Evolutionary conservation across 2,113 vertebrate species (phyloP).

Genomic region (Apteryx owenii): DNA sequence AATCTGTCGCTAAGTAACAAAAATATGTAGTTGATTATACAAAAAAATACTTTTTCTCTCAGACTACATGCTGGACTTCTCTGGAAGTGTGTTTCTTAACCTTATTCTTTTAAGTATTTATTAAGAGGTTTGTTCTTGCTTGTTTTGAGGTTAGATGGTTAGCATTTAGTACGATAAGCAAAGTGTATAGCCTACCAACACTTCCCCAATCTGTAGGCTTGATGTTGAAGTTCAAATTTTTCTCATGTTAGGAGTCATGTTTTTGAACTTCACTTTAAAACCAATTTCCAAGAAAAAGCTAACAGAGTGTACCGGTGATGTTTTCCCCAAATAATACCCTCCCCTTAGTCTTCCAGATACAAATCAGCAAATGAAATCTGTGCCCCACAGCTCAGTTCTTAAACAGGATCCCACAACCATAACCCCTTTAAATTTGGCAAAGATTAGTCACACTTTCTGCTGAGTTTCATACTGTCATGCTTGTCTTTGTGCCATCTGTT

Average conservation of each 20-base stretch:
- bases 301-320: not conserved
- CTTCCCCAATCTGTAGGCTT: not conserved
- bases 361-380: not conserved
- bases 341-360: not conserved
- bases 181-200: accelerated
- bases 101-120: not conserved
- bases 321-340: not conserved
- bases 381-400: not conserved
- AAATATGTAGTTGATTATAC: not conserved
- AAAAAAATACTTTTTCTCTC: not conserved
- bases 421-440: conserved; percentile 27
- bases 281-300: not conserved
- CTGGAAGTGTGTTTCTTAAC: not conserved
- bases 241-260: not conserved
- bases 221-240: not conserved
- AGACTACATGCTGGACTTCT: not conserved
- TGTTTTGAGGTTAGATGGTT: not conserved
- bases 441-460: conserved; percentile 20
- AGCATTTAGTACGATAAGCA: not conserved
- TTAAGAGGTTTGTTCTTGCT: not conserved
- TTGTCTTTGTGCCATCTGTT: conserved; percentile 14
- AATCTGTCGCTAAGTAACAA: not conserved
- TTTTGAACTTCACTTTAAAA: not conserved
- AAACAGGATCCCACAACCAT: not conserved
- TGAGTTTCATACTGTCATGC: conserved; percentile 10